Conservation (phyloP, 2,888 invertebrate species). For the Choristoneura rosaceana region DNA sequence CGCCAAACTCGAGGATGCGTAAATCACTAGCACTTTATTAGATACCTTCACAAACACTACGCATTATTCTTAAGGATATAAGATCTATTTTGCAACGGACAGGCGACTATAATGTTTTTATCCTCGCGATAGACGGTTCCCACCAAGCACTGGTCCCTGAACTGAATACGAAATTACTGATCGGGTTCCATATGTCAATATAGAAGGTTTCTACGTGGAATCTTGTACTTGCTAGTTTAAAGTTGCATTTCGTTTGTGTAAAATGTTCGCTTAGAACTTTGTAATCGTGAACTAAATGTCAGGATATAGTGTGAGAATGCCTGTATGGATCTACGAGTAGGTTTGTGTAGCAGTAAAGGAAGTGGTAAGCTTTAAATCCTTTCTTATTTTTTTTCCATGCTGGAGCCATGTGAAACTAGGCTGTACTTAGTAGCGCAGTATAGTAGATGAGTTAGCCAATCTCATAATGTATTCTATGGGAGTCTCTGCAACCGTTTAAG, state of each 20-base stretch:
- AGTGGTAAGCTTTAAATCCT: neutral
- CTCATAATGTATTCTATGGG: constrained; percentile 12
- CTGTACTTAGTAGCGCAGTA: neutral
- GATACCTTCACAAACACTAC: neutral
- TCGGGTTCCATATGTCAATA: neutral
- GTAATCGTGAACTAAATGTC: neutral
- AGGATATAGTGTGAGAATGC: constrained; percentile 6
- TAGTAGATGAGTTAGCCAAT: constrained; percentile 4
- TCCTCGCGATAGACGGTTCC: constrained; percentile 40
- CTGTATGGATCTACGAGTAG: neutral
- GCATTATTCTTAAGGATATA: neutral
- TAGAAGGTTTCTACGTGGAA: neutral
- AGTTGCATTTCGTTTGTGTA: neutral
- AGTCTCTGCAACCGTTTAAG: constrained; percentile 11
- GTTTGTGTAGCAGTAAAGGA: neutral
- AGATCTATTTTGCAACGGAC: constrained; percentile 1
- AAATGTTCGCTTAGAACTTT: neutral
- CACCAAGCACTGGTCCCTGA: constrained; percentile 43
- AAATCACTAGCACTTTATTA: constrained; percentile 39
- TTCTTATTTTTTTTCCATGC: no score
- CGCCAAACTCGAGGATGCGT: constrained; percentile 45
- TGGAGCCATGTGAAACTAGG: neutral
- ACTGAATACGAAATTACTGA: constrained; percentile 41
- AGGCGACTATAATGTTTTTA: neutral
- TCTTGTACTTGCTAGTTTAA: neutral